Percentiles rank a stretch among this genome's conserved stretches.
These are phyloP conservation scores for Ormyrus nitidulus DNA, from an alignment of 2,888 invertebrate species.

Conservation along the genomic window DNA sequence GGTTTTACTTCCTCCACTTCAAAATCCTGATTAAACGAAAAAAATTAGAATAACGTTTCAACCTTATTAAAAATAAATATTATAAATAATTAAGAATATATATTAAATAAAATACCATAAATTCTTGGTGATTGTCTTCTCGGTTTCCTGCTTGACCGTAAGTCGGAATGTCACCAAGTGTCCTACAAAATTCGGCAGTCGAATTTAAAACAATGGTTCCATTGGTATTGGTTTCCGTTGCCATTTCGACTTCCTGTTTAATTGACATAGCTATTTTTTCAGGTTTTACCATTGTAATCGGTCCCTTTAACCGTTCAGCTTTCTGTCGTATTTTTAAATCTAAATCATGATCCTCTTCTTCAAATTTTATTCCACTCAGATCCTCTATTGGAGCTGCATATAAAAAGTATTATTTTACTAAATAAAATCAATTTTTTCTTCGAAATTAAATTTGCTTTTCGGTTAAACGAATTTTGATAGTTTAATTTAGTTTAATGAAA, in stretches of 20 bases:
- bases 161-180: conserved; percentile 95
- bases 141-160: conserved; percentile 94
- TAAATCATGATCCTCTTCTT: conserved; percentile 83
- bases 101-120: conserved; percentile 76
- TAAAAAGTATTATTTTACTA: conserved; percentile 55
- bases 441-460: no score
- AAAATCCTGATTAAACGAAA: conserved; percentile 73
- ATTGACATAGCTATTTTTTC: conserved; percentile 77
- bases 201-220: conserved; percentile 90
- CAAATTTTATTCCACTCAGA: conserved; percentile 78
- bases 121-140: conserved; percentile 86
- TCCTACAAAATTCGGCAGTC: conserved; percentile 97
- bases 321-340: conserved; percentile 79
- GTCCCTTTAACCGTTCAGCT: conserved; percentile 33
- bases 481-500: conserved; percentile 30
- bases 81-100: not conserved
- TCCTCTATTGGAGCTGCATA: conserved; percentile 66
- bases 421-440: conserved; percentile 14
- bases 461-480: conserved; percentile 19
- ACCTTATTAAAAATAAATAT: no score
- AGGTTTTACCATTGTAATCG: conserved; percentile 66
- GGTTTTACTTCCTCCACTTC: conserved; percentile 70
- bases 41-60: no score
- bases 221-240: conserved; percentile 61
- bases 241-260: conserved; percentile 74